These are phyloP conservation scores for Microctenopoma lineatum DNA, from an alignment of 2,797 vertebrate genomes.

Conservation along the genomic window DNA sequence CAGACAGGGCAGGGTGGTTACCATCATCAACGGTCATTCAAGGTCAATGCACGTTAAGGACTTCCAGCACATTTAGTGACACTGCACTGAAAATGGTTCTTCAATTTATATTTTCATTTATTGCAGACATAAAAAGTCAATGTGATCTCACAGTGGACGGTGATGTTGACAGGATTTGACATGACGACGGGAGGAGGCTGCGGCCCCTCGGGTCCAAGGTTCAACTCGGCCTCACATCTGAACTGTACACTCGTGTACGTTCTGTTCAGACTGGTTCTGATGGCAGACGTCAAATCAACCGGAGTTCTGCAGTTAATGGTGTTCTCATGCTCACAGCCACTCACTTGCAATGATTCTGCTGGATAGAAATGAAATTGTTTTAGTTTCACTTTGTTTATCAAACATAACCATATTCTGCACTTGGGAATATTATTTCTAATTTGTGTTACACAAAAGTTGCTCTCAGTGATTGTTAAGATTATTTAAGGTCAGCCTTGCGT, in stretches of 20 bases:
- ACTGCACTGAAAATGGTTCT: not conserved
- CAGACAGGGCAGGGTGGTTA: not conserved
- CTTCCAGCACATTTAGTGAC: not conserved
- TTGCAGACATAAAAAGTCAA: slow-evolving; percentile 1
- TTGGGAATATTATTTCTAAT: not conserved
- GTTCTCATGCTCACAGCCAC: slow-evolving; percentile 11
- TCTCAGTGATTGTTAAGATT: not conserved
- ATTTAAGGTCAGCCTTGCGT: not conserved
- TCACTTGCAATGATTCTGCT: slow-evolving; percentile 27
- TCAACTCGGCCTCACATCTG: slow-evolving; percentile 69
- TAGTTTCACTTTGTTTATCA: too few relatives aligned
- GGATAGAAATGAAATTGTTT: not conserved
- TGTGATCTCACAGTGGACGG: slow-evolving; percentile 74
- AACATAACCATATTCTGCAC: too few relatives aligned
- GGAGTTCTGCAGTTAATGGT: slow-evolving; percentile 24
- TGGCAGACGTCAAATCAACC: slow-evolving; percentile 21
- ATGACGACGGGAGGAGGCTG: not conserved
- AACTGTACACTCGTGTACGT: slow-evolving; percentile 42
- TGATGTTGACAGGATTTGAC: slow-evolving; percentile 59
- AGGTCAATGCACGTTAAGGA: not conserved
- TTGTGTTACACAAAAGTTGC: not conserved
- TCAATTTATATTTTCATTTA: not conserved
- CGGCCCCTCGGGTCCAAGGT: slow-evolving; percentile 27
- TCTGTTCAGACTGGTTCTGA: slow-evolving; percentile 46
- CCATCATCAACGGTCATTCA: not conserved